Percentiles rank a stretch among this genome's conserved stretches.
Evolutionary conservation across 2,797 vertebrate genomes (phyloP).

Genomic region (Etheostoma nigrum): DNA sequence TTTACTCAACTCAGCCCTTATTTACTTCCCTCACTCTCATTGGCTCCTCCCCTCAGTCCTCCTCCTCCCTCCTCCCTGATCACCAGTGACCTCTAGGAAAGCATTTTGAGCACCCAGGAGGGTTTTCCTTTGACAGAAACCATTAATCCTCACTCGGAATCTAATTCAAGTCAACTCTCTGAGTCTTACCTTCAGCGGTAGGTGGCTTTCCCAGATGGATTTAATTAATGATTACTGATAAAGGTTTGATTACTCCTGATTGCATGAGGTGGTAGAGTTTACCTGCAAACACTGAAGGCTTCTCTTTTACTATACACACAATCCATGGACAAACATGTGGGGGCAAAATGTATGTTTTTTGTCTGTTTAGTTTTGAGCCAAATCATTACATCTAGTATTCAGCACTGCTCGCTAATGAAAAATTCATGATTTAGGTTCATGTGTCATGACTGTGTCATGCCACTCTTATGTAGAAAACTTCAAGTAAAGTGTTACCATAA

Average conservation of each 20-base stretch:
- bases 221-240: constrained; percentile 53
- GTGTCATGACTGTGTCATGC: no score
- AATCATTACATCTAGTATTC: neutral
- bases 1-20: constrained; percentile 28
- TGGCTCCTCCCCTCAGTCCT: neutral
- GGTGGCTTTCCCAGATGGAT: constrained; percentile 32
- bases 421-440: neutral
- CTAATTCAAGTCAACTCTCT: constrained; percentile 40
- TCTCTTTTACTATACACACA: neutral
- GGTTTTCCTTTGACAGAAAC: constrained; percentile 49
- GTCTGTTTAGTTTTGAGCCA: neutral
- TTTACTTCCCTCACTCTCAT: neutral
- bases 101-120: constrained; percentile 36
- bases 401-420: neutral
- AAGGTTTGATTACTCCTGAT: constrained; percentile 38
- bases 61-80: constrained; percentile 12
- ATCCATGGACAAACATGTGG: neutral
- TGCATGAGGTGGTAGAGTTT: neutral
- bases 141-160: constrained; percentile 55
- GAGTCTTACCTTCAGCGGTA: constrained; percentile 31
- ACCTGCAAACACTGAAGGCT: neutral
- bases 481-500: no score
- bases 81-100: constrained; percentile 62
- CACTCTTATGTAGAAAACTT: no score
- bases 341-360: neutral